Percentiles rank a stretch among this genome's conserved stretches.
Evolutionary conservation across 2,113 vertebrate species (phyloP).

Genomic region (Alethe castanea): DNA sequence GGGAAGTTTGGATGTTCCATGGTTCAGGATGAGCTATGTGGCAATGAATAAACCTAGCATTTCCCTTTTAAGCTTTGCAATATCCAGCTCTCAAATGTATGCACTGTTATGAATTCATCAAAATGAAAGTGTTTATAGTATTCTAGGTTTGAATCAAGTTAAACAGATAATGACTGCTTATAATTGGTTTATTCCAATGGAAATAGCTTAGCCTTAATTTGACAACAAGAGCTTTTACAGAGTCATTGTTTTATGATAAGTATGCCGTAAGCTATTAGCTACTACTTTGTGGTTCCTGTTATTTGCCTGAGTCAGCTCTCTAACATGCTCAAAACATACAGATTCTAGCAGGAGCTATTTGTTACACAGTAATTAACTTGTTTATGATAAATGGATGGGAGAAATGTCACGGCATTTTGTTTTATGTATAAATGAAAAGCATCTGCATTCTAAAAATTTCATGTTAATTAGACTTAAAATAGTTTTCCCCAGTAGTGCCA

Average conservation of each 20-base stretch:
- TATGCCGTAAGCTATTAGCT: constrained; percentile 40
- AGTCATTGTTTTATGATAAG: constrained; percentile 48
- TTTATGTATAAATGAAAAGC: constrained; percentile 76
- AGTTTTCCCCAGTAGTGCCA: constrained; percentile 60
- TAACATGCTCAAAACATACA: constrained; percentile 42
- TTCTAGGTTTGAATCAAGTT: constrained; percentile 53
- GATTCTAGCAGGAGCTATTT: constrained; percentile 69
- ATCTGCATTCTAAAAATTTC: constrained; percentile 71
- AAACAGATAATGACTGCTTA: constrained; percentile 64
- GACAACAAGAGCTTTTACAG: constrained; percentile 57
- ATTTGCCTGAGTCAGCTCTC: constrained; percentile 65
- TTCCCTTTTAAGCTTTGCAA: background rate
- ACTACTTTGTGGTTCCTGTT: constrained; percentile 52
- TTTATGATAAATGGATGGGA: constrained; percentile 79
- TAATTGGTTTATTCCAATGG: constrained; percentile 68
- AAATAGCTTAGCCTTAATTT: constrained; percentile 66
- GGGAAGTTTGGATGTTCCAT: rapidly evolving
- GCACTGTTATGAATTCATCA: background rate
- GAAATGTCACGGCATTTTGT: constrained; percentile 78
- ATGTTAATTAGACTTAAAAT: constrained; percentile 75
- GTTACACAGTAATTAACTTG: constrained; percentile 79
- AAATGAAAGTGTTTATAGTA: background rate
- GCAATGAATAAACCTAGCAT: background rate
- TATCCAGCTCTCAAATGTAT: background rate
- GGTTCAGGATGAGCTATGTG: background rate